phyloP scores from a whole-genome alignment of 1,140 invertebrate species.

The Paralvinella palmiformis region DNA sequence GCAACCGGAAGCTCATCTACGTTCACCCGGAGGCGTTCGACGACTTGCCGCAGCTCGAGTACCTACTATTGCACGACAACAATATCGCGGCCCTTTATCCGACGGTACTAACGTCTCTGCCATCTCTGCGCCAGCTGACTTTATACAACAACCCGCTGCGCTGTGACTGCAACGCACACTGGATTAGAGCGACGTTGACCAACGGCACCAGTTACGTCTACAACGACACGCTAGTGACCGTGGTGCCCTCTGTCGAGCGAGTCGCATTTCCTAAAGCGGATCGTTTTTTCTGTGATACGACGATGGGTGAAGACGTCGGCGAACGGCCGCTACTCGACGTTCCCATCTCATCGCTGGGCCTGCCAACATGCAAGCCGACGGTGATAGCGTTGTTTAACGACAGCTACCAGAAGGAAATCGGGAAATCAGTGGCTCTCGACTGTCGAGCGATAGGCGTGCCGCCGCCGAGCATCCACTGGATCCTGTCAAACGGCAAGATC shows the following conservation, averaged over 20 bases:
- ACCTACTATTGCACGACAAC: conserved; percentile 48
- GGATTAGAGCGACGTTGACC: conserved; percentile 40
- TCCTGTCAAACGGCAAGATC: conserved; percentile 43
- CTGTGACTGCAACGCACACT: conserved; percentile 54
- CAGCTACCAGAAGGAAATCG: conserved; percentile 37
- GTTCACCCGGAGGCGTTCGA: conserved; percentile 47
- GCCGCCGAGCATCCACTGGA: conserved; percentile 47
- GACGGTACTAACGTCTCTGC: conserved; percentile 31
- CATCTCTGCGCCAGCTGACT: conserved; percentile 38
- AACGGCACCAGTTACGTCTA: conserved; percentile 8
- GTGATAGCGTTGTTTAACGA: conserved; percentile 34
- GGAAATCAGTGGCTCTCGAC: conserved; percentile 45
- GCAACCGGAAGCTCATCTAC: conserved; percentile 47
- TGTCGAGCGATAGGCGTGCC: conserved; percentile 51
- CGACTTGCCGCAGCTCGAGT: conserved; percentile 38
- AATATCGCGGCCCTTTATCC: conserved; percentile 40
- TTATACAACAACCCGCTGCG: conserved; percentile 49
- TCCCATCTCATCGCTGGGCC: conserved; percentile 29
- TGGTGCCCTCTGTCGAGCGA: conserved; percentile 17
- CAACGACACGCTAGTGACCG: conserved; percentile 1
- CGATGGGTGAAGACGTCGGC: conserved; percentile 29
- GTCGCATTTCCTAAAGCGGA: conserved; percentile 34
- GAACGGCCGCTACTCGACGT: conserved; percentile 38
- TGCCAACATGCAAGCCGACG: conserved; percentile 39
- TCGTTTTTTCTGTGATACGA: conserved; percentile 42